Conservation (phyloP, 2,113 vertebrate species). For the Syngnathus scovelli region DNA sequence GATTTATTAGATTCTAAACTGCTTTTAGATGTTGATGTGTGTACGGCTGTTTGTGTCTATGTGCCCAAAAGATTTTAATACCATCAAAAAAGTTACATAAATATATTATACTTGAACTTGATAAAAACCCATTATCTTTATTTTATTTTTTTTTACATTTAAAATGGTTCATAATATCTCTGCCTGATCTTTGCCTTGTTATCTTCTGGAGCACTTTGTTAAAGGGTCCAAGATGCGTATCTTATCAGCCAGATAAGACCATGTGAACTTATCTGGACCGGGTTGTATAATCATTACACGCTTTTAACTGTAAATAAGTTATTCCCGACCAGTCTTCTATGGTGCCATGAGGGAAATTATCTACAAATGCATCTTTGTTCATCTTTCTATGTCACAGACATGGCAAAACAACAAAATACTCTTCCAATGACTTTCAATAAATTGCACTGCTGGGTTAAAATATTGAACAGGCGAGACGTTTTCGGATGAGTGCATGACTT, state of each 20-base stretch:
- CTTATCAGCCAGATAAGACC: slow-evolving; percentile 44
- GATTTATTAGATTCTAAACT: no score
- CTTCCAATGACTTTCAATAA: no score
- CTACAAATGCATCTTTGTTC: not conserved
- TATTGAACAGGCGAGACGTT: not conserved
- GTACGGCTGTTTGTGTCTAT: no score
- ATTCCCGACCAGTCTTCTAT: not conserved
- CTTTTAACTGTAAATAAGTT: not conserved
- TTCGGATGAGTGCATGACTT: not conserved
- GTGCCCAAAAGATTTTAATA: no score
- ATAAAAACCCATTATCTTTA: not conserved
- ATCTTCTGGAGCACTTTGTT: not conserved
- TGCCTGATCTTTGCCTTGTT: not conserved
- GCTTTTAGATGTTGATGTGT: not conserved
- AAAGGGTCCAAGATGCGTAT: slow-evolving; percentile 35
- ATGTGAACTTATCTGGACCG: slow-evolving; percentile 29
- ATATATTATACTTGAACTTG: not conserved
- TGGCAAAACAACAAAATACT: no score
- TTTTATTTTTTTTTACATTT: not conserved
- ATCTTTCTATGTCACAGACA: no score
- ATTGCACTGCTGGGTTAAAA: no score
- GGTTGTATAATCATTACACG: slow-evolving; percentile 52
- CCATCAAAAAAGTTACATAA: not conserved
- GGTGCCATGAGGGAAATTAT: not conserved
- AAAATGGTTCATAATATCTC: not conserved